A percentile compares a stretch with the other conserved stretches of the same genome.
Evolutionary conservation across 2,888 invertebrate species (phyloP).

Genomic region (Theodoxus fluviatilis): DNA sequence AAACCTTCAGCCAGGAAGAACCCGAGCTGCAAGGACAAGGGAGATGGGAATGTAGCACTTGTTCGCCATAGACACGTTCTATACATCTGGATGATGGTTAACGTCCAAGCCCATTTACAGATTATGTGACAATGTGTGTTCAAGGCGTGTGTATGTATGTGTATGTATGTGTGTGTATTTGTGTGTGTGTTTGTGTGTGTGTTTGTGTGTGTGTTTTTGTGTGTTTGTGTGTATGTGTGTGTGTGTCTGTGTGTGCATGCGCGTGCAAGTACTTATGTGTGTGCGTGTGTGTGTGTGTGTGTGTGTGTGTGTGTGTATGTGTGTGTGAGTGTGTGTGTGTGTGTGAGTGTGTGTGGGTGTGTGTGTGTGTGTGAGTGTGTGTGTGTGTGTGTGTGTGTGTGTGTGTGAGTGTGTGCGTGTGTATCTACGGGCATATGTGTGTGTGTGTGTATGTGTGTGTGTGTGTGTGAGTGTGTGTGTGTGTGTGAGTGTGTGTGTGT

Average conservation of each 20-base stretch:
- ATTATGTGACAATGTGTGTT: not conserved
- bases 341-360: no score
- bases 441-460: not conserved
- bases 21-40: constrained; percentile 37
- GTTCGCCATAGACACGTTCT: not conserved
- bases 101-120: no score
- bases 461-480: constrained; percentile 14
- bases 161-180: not conserved
- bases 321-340: no score
- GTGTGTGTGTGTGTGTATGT: not conserved
- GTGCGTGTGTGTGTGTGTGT: not conserved
- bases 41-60: no score
- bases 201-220: not conserved
- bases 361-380: no score
- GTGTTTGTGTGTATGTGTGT: not conserved
- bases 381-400: no score
- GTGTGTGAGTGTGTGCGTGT: not conserved
- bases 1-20: constrained; percentile 38
- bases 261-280: not conserved
- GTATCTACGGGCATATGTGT: not conserved
- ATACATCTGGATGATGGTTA: no score
- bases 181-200: constrained; percentile 3
- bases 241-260: not conserved
- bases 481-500: not conserved
- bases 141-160: not conserved